Base-by-base conservation (phyloP, 2,113 vertebrate genomes). In the Panurus biarmicus region DNA sequence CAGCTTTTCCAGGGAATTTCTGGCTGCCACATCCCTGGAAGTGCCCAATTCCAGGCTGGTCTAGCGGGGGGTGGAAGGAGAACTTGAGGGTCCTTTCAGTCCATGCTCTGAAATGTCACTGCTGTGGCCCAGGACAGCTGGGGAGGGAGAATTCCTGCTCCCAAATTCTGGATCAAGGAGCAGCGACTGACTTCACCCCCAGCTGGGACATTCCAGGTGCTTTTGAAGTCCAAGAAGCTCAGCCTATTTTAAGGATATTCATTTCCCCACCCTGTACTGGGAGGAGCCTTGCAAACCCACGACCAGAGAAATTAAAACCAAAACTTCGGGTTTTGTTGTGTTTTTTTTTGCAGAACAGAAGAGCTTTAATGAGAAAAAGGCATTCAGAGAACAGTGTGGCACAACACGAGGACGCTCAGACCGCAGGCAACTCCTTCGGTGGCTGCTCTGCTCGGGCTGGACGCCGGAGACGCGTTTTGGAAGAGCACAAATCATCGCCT, bases 311-410 rank as follows among this genome's bases (percentile, higher is more conserved):
- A 87, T 69, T 5, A 44, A 73, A 83, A 88, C 40, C 2, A 13
- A 31, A 73, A 50, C 29, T 14, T n/a, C n/a, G n/a, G n/a, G n/a
- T n/a, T n/a, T n/a, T n/a, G n/a, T 14, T 7, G 1, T 70, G 89
- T 57, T 3, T 44, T 72, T 87, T 88, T 61, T 76, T 94, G 91
- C 67, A 54, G 67, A 90, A 5, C 18, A 88, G 62, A 85, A 60
- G 79, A 5, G 31, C 7, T 96, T 95, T 94, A 96, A 73, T 95
- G 50, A 94, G 66, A 31, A 79, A 54, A 14, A 33, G 60, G 5
- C 11, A 10, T 75, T 78, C 21, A 64, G 61, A 94, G 90, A 53
- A 67, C 91, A 89, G 6, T 29, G 28, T 8, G 7, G 7, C 3
- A 72, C 67, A 45, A 22, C 3, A 44, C 9, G 36, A 69, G 64